Base-by-base conservation (phyloP, 1,140 invertebrate species). In the Hyles euphorbiae region DNA sequence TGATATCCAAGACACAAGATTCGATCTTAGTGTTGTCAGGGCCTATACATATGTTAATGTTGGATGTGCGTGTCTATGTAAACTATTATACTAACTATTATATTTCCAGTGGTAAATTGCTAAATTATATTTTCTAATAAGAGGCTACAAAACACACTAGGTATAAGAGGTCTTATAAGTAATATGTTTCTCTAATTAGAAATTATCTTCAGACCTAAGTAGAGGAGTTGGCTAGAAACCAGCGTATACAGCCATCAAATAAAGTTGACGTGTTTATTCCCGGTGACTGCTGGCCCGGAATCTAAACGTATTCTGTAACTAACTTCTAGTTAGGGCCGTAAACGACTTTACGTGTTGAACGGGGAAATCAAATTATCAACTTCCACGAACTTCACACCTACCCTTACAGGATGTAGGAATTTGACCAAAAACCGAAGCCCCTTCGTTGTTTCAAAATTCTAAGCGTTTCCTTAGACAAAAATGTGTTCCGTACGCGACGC, bases 351-450 rank as follows among this genome's bases (percentile, higher is more conserved):
- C 79, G 81, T 87, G 78, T 84, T 74, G 74, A 79, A 85, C 72
- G 76, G 75, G 76, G 72, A 82, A 88, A 88, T 88, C 80, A 84
- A 88, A 88, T 86, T 85, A 86, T 80, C 76, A 81, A 81, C 81
- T 84, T 74, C 70, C 63, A 77, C 75, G 58, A 76, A 76, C 69
- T 79, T 83, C 65, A 71, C 76, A 79, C 79, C 76, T 79, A 48
- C 58, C 65, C 60, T 60, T 68, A 70, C 61, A 69, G 72, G 70
- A 78, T 73, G 72, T 74, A 50, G 74, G 74, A 78, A 82, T 78
- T 76, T 67, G 65, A 60, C 70, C 65, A 63, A 74, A 76, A 75
- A 77, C 65, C 69, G 56, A 70, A 48, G 63, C 72, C 34, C 68
- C 56, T 75, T 58, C 63, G 47, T 71, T 79, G 67, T 81, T 87